phyloP scores from a whole-genome alignment of 2,797 vertebrate species.

The Acanthornis magna region DNA sequence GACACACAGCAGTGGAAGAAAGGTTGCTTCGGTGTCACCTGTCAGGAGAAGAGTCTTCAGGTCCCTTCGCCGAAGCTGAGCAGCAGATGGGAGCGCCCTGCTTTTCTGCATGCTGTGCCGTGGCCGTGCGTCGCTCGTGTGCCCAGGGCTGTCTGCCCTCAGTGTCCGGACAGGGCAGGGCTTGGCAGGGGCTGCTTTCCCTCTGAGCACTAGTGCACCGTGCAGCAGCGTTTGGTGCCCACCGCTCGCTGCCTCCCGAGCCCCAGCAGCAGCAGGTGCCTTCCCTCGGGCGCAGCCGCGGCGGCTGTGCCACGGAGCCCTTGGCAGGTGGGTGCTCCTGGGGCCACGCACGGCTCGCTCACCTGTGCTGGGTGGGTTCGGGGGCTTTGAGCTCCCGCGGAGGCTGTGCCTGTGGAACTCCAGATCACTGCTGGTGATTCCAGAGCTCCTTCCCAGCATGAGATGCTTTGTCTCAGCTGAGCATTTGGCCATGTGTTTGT shows the following conservation, averaged over 20 bases:
- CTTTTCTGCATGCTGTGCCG: neutral
- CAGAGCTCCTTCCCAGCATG: neutral
- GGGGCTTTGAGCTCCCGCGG: accelerated
- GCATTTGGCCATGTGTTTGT: neutral
- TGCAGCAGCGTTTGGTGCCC: neutral
- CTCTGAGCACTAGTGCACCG: no score
- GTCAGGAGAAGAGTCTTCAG: neutral
- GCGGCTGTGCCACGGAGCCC: neutral
- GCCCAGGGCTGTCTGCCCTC: neutral
- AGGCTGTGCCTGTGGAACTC: no score
- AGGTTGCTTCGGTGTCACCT: neutral
- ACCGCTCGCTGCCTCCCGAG: accelerated
- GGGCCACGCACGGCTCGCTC: accelerated
- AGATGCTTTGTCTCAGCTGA: neutral
- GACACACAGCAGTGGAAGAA: neutral
- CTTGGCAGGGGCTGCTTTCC: neutral
- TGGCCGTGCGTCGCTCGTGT: accelerated
- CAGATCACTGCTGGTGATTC: neutral
- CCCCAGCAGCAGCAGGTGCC: neutral
- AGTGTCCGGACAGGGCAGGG: neutral
- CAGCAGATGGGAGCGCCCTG: accelerated
- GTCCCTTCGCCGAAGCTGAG: neutral
- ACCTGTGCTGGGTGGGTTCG: accelerated
- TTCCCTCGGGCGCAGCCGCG: neutral
- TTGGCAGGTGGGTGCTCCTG: neutral